A percentile compares a stretch with the other conserved stretches of the same genome.
Evolutionary conservation across 2,113 vertebrate genomes (phyloP).

Genomic region (Butorides virescens): DNA sequence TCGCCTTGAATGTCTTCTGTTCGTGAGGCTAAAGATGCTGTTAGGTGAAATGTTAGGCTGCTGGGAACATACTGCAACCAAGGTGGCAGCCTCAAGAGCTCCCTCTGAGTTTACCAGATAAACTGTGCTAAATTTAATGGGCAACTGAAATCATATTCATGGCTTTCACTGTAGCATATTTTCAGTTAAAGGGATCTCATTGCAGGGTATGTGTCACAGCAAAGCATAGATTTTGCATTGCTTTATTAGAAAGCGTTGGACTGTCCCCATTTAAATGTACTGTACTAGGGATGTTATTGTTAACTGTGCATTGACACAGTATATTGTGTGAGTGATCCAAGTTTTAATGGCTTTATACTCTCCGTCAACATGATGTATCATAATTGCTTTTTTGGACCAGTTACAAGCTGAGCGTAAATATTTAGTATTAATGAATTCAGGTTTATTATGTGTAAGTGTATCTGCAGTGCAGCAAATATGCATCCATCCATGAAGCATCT

Average conservation of each 20-base stretch:
- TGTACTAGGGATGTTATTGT: background rate
- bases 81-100: background rate
- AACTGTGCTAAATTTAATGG: background rate
- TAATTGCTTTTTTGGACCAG: slow-evolving; percentile 71
- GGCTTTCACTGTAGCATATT: background rate
- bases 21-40: background rate
- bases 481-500: background rate
- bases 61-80: background rate
- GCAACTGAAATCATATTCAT: background rate
- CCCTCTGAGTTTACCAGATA: background rate
- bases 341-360: slow-evolving; percentile 27
- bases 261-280: background rate
- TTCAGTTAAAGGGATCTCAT: background rate
- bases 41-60: background rate
- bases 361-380: slow-evolving; percentile 44
- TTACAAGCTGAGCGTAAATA: slow-evolving; percentile 62
- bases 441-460: slow-evolving; percentile 39
- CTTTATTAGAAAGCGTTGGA: background rate
- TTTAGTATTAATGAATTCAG: slow-evolving; percentile 60
- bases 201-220: background rate
- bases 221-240: background rate
- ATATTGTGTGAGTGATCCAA: background rate
- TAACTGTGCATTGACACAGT: slow-evolving; percentile 9
- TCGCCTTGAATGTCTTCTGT: background rate
- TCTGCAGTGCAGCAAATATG: slow-evolving; percentile 46